Evolutionary conservation across 2,888 invertebrate genomes (phyloP).

Genomic region (Argyresthia albistria): DNA sequence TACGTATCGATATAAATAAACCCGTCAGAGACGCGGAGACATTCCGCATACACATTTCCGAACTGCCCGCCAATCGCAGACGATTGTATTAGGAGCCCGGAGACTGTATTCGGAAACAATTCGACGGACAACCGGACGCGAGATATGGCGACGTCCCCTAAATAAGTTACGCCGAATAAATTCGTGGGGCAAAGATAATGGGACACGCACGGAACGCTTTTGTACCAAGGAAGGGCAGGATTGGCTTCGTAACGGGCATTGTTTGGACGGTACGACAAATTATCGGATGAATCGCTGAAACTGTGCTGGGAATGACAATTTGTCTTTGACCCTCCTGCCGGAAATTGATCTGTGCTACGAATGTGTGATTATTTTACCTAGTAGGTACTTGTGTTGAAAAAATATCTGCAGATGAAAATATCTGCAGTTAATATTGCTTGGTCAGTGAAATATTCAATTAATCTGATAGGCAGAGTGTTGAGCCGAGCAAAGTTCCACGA

Average conservation of each 20-base stretch:
- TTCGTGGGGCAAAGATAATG: constrained; percentile 1
- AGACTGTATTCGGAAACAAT: constrained; percentile 1
- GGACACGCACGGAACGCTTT: neutral
- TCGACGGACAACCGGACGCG: neutral
- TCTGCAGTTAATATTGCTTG: too few relatives aligned
- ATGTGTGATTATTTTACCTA: neutral
- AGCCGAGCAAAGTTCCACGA: too few relatives aligned
- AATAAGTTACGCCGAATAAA: neutral
- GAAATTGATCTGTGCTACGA: neutral
- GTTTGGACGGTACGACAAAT: neutral
- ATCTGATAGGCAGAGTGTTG: too few relatives aligned
- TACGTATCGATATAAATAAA: neutral
- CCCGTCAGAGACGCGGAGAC: neutral
- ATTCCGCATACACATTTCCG: neutral
- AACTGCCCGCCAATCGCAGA: neutral
- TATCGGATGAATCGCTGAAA: constrained; percentile 1
- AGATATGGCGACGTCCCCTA: neutral
- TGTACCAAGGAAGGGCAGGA: neutral
- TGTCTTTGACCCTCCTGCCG: neutral
- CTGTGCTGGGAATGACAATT: neutral
- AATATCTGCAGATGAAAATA: too few relatives aligned
- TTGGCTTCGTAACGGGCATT: neutral
- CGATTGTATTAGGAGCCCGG: constrained; percentile 1
- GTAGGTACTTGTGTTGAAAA: too few relatives aligned
- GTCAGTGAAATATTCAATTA: too few relatives aligned